phyloP scores from a whole-genome alignment of 2,797 vertebrate genomes.

The Brotula barbata region DNA sequence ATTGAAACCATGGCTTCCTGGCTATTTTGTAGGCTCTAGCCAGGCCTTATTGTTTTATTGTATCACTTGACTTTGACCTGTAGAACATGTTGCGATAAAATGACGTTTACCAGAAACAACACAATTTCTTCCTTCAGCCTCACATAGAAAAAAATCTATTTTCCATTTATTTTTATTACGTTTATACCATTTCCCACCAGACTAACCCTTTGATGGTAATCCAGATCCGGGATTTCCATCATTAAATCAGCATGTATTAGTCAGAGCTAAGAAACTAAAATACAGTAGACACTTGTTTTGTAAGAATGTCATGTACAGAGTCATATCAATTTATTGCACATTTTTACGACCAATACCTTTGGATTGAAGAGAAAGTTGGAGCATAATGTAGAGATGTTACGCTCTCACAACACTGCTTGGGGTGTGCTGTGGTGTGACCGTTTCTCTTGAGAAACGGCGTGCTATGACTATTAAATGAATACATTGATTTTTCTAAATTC shows the following conservation, averaged over 20 bases:
- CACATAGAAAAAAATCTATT: background rate
- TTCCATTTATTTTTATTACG: too few species aligned
- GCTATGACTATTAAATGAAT: conserved; percentile 10
- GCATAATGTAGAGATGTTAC: conserved; percentile 15
- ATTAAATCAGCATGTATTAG: background rate
- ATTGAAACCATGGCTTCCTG: conserved; percentile 12
- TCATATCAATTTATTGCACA: background rate
- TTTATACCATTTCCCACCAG: background rate
- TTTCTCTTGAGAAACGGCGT: conserved; percentile 6
- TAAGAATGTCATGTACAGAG: conserved; percentile 1
- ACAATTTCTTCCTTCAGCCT: conserved; percentile 2
- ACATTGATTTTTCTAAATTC: conserved; percentile 32
- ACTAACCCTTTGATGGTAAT: background rate
- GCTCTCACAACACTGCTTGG: conserved; percentile 11
- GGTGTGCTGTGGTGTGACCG: conserved; percentile 16
- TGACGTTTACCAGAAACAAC: conserved; percentile 39
- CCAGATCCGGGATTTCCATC: conserved; percentile 27
- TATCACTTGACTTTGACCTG: conserved; percentile 63
- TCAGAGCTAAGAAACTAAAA: background rate
- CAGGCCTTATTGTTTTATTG: conserved; percentile 21
- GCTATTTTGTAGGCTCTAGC: conserved; percentile 25
- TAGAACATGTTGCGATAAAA: conserved; percentile 50
- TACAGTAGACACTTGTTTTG: background rate
- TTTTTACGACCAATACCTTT: conserved; percentile 2
- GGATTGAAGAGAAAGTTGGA: background rate